Evolutionary conservation across 2,113 vertebrate genomes (phyloP).

Genomic region (Oenanthe melanoleuca): DNA sequence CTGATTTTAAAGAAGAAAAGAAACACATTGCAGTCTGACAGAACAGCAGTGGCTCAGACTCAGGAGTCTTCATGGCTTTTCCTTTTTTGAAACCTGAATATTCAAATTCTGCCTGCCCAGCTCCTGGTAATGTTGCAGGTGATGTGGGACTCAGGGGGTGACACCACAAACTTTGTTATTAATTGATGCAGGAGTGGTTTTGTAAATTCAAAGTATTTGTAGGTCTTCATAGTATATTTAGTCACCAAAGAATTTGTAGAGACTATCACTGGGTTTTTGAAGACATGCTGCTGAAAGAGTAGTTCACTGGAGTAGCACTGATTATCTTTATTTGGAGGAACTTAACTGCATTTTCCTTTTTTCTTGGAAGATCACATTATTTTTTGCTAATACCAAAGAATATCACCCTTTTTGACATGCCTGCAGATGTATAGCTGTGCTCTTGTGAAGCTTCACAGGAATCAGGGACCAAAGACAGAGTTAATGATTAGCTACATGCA

Average conservation of each 20-base stretch:
- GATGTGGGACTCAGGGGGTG: neutral
- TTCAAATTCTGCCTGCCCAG: neutral
- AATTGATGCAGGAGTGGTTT: neutral
- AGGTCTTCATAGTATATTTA: neutral
- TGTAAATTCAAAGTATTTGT: neutral
- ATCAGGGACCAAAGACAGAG: neutral
- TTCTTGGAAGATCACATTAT: neutral
- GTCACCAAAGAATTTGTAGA: neutral
- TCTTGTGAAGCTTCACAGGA: neutral
- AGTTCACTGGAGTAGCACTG: neutral
- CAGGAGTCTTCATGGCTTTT: neutral
- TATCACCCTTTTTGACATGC: neutral
- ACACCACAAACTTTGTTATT: neutral
- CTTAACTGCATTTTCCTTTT: neutral
- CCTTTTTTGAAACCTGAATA: neutral
- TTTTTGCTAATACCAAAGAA: neutral
- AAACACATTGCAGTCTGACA: neutral
- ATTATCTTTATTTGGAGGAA: neutral
- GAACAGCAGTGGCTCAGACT: neutral
- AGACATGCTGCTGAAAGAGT: neutral
- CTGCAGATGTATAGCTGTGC: neutral
- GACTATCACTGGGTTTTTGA: neutral
- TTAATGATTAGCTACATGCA: neutral
- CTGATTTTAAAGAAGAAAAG: neutral
- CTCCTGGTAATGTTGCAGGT: slow-evolving; percentile 6